phyloP scores from a whole-genome alignment of 30 jellyfish, hydroid and myxozoan genomes.

The Cassiopea xamachana region DNA sequence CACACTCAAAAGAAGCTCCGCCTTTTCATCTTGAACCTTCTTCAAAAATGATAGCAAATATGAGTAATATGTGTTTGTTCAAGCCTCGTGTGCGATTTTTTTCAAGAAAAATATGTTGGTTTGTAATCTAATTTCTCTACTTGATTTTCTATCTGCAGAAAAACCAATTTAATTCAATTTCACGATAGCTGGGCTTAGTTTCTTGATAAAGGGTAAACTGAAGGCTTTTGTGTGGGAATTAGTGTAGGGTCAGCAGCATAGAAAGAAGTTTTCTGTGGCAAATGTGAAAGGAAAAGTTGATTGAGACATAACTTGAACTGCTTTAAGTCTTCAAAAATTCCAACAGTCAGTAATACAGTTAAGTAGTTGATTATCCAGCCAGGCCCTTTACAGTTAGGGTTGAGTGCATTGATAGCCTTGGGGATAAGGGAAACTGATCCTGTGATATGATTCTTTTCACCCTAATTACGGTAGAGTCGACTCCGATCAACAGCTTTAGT shows the following conservation, averaged over 20 bases:
- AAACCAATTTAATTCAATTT: constrained; percentile 4
- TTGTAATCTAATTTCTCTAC: constrained; percentile 40
- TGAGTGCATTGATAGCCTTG: background rate
- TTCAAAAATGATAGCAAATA: background rate
- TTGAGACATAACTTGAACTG: background rate
- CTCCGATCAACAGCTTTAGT: background rate
- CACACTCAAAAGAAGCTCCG: background rate
- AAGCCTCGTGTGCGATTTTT: constrained; percentile 42
- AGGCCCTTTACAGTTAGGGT: too few relatives aligned
- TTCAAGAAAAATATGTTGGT: background rate
- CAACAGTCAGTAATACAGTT: too few relatives aligned
- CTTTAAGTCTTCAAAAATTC: too few relatives aligned
- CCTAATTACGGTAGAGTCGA: background rate
- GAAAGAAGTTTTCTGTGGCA: constrained; percentile 2
- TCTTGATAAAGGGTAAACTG: constrained; percentile 3
- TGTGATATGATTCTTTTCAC: background rate
- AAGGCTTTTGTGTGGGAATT: background rate
- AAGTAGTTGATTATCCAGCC: too few relatives aligned
- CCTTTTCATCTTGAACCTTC: background rate
- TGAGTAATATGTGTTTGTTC: constrained; percentile 1
- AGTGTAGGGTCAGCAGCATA: background rate
- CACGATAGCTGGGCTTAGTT: constrained; percentile 9
- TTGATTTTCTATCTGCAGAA: constrained; percentile 5
- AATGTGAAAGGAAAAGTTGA: background rate
- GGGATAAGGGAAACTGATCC: background rate